Conservation (phyloP, 2,888 invertebrate genomes). For the Vanessa cardui region DNA sequence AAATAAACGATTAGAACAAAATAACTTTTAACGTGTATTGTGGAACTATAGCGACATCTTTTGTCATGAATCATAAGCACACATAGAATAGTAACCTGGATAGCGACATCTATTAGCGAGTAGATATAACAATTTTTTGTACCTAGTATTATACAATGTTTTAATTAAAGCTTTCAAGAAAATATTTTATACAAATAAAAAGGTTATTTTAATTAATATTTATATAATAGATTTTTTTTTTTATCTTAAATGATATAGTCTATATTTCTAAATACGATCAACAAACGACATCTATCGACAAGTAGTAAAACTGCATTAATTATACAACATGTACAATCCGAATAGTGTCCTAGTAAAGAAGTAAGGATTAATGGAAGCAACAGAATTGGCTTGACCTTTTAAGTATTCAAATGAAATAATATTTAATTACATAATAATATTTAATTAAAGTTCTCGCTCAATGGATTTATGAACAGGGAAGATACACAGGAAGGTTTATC, state of each 20-base stretch:
- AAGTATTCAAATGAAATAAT: too few relatives aligned
- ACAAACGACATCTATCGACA: slow-evolving; percentile 54
- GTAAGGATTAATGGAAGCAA: too few relatives aligned
- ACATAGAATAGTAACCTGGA: background rate
- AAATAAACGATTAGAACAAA: background rate
- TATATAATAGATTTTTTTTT: too few relatives aligned
- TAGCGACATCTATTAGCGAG: slow-evolving; percentile 39
- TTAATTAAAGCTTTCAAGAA: too few relatives aligned
- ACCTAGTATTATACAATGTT: too few relatives aligned
- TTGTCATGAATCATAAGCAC: slow-evolving; percentile 8
- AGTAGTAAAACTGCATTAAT: slow-evolving; percentile 42
- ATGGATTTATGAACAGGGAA: too few relatives aligned
- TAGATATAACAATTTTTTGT: slow-evolving; percentile 6
- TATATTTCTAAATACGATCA: background rate
- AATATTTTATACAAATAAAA: background rate
- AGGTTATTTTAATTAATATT: too few relatives aligned
- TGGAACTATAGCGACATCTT: slow-evolving; percentile 22
- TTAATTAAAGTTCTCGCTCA: too few relatives aligned
- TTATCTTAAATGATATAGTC: too few relatives aligned
- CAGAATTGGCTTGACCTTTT: too few relatives aligned
- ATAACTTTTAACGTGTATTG: background rate
- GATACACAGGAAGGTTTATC: too few relatives aligned
- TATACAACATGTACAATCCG: background rate
- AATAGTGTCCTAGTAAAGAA: background rate
- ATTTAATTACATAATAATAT: too few relatives aligned